These are phyloP conservation scores for Tichodroma muraria DNA, from an alignment of 2,113 vertebrate species.

Conservation along the genomic window DNA sequence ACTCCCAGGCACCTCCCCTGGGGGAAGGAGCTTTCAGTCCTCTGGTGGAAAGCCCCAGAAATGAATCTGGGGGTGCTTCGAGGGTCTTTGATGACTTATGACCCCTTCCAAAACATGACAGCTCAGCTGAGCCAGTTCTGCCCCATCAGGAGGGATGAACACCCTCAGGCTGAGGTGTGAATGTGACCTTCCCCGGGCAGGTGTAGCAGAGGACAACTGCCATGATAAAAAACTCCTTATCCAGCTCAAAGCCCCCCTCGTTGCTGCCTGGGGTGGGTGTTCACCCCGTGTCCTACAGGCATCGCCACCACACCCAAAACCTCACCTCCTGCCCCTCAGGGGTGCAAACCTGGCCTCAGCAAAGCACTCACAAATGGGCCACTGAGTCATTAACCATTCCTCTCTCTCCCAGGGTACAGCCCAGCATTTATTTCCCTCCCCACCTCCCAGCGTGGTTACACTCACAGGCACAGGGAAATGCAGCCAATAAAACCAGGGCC, in stretches of 20 bases:
- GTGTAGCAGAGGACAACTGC: neutral
- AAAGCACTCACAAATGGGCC: neutral
- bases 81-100: neutral
- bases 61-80: neutral
- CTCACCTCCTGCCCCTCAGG: neutral
- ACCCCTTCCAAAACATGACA: neutral
- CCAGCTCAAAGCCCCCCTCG: neutral
- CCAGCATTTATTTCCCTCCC: neutral
- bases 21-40: neutral
- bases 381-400: neutral
- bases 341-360: neutral
- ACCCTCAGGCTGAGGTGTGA: neutral
- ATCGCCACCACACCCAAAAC: neutral
- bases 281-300: accelerated
- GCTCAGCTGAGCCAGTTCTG: no score
- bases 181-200: no score
- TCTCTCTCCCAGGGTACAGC: neutral
- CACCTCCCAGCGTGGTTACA: neutral
- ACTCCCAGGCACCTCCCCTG: neutral
- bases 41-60: neutral
- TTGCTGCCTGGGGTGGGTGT: accelerated
- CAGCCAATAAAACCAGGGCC: neutral
- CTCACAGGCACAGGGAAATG: neutral
- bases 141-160: neutral
- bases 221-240: neutral